Percentiles rank a stretch among this genome's conserved stretches.
Conservation (phyloP, 1,140 invertebrate species). For the Cyphomyrmex costatus region DNA sequence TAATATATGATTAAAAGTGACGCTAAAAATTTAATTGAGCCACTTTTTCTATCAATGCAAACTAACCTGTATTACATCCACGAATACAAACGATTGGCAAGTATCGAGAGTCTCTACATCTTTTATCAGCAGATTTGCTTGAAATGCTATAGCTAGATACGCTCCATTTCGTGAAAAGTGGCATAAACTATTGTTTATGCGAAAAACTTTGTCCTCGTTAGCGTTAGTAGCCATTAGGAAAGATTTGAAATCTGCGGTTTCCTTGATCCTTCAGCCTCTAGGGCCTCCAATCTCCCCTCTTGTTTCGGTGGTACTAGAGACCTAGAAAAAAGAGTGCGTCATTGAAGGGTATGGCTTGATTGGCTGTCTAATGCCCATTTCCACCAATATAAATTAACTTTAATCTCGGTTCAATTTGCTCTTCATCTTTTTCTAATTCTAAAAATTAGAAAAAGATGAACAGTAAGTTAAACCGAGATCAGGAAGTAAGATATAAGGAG, state of each 20-base stretch:
- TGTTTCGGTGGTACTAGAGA: too few relatives aligned
- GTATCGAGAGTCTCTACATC: slow-evolving; percentile 73
- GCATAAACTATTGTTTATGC: slow-evolving; percentile 83
- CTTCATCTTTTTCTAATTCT: too few relatives aligned
- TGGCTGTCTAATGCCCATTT: too few relatives aligned
- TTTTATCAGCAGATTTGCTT: slow-evolving; percentile 80
- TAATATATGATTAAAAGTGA: slow-evolving; percentile 28
- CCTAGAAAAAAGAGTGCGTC: too few relatives aligned
- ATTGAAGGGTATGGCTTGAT: too few relatives aligned
- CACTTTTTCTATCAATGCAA: slow-evolving; percentile 14
- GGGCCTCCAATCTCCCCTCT: too few relatives aligned
- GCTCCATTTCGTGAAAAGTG: slow-evolving; percentile 82
- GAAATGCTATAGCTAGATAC: slow-evolving; percentile 81
- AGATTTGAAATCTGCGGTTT: slow-evolving; percentile 8
- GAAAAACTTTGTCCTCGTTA: slow-evolving; percentile 46
- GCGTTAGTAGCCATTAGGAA: background rate
- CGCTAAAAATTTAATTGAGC: slow-evolving; percentile 1
- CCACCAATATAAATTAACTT: too few relatives aligned
- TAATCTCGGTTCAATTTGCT: too few relatives aligned
- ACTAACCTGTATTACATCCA: slow-evolving; percentile 84
- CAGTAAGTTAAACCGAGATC: too few relatives aligned
- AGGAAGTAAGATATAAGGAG: too few relatives aligned
- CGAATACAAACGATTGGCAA: slow-evolving; percentile 77
- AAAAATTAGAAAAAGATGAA: too few relatives aligned
- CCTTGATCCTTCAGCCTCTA: too few relatives aligned